Evolutionary conservation across 2,113 vertebrate genomes (phyloP).

Genomic region (Mugil cephalus): DNA sequence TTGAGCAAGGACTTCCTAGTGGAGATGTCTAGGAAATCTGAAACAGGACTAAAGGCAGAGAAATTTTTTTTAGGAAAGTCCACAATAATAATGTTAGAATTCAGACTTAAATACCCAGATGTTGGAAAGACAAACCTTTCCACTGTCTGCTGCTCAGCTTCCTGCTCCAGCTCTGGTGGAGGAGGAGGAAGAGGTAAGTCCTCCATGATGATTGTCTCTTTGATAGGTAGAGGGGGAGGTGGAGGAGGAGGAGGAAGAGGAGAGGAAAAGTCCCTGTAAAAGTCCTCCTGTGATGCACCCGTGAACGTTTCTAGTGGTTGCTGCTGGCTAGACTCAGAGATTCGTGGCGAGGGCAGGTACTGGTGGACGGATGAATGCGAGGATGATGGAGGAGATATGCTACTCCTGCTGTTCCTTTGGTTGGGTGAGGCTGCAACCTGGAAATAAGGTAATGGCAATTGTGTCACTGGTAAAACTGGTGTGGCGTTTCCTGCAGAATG

Average conservation of each 20-base stretch:
- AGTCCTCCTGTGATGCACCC: slow-evolving; percentile 63
- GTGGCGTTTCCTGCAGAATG: slow-evolving; percentile 1
- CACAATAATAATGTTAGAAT: background rate
- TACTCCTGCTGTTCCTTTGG: slow-evolving; percentile 48
- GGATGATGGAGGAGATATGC: slow-evolving; percentile 1
- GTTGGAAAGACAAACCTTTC: slow-evolving; percentile 40
- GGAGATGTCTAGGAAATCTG: background rate
- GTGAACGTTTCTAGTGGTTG: slow-evolving; percentile 56
- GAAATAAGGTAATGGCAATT: background rate
- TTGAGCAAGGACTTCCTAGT: background rate
- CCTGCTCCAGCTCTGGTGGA: slow-evolving; percentile 42
- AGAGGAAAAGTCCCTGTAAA: slow-evolving; percentile 86
- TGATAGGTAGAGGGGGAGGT: slow-evolving; percentile 48
- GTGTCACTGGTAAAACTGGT: slow-evolving; percentile 35
- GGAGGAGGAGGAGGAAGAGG: slow-evolving; percentile 63
- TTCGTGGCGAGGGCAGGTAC: slow-evolving; percentile 81
- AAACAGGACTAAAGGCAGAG: slow-evolving; percentile 1
- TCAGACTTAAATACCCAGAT: background rate
- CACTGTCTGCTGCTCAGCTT: background rate
- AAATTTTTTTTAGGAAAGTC: background rate
- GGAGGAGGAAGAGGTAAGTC: slow-evolving; percentile 79
- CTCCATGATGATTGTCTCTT: slow-evolving; percentile 71
- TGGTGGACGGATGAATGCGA: slow-evolving; percentile 35
- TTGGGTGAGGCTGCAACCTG: background rate
- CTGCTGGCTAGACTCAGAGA: slow-evolving; percentile 85